phyloP scores from a whole-genome alignment of 2,113 vertebrate species.

The Phycodurus eques region DNA sequence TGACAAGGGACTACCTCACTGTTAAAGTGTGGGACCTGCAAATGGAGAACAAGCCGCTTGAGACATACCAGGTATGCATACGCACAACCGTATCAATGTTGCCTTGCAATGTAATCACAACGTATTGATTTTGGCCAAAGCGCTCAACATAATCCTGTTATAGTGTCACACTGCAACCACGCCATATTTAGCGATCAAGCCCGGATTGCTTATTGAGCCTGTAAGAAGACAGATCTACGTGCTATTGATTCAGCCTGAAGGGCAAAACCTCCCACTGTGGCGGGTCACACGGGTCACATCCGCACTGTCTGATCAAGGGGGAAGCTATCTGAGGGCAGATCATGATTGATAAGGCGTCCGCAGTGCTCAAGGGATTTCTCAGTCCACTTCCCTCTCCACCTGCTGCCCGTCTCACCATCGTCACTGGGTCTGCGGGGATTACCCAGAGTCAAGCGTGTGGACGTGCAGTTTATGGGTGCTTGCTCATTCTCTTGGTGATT shows the following conservation, averaged over 20 bases:
- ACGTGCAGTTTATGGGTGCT: conserved; percentile 23
- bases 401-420: conserved; percentile 43
- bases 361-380: conserved; percentile 49
- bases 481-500: not conserved
- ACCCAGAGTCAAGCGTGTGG: conserved; percentile 52
- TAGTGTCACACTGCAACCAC: conserved; percentile 38
- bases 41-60: conserved; percentile 93
- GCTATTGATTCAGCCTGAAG: conserved; percentile 34
- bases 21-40: conserved; percentile 97
- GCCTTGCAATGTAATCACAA: conserved; percentile 43
- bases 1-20: conserved; percentile 95
- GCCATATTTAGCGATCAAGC: conserved; percentile 45
- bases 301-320: conserved; percentile 42
- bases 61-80: conserved; percentile 88
- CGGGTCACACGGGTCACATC: conserved; percentile 47
- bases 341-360: conserved; percentile 61
- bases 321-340: conserved; percentile 45
- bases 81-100: not conserved
- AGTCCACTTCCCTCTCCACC: conserved; percentile 23
- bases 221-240: conserved; percentile 45
- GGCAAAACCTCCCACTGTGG: conserved; percentile 55
- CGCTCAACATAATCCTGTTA: conserved; percentile 62
- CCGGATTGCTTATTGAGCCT: conserved; percentile 48
- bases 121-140: conserved; percentile 63
- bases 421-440: conserved; percentile 52